These are phyloP conservation scores for Rhingia rostrata DNA, from an alignment of 2,888 invertebrate genomes.

Conservation along the genomic window DNA sequence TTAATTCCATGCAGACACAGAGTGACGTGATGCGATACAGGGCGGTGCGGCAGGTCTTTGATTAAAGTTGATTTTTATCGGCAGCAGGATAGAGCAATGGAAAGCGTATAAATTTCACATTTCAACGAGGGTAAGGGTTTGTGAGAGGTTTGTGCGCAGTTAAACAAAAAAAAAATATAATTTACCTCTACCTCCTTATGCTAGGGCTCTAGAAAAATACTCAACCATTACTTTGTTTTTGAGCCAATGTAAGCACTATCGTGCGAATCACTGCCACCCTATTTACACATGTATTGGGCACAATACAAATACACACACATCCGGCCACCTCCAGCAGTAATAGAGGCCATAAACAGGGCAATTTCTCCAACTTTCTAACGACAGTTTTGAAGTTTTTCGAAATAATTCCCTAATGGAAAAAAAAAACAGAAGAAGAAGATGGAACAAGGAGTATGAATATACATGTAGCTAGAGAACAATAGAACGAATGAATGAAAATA, in stretches of 20 bases:
- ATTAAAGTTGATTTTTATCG: constrained; percentile 70
- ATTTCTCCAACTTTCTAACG: constrained; percentile 67
- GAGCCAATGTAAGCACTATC: constrained; percentile 27
- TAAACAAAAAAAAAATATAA: constrained; percentile 15
- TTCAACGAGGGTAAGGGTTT: constrained; percentile 14
- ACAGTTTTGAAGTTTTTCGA: constrained; percentile 66
- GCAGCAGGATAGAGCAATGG: constrained; percentile 17
- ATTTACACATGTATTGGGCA: not conserved
- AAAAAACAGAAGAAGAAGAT: constrained; percentile 1
- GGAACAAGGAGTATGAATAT: constrained; percentile 1
- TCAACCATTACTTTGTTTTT: constrained; percentile 42
- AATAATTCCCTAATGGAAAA: constrained; percentile 47
- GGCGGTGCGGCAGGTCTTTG: constrained; percentile 26
- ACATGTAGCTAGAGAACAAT: not conserved
- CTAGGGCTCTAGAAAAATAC: too few relatives aligned
- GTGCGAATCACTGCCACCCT: constrained; percentile 25
- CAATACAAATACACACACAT: constrained; percentile 2
- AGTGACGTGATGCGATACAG: not conserved
- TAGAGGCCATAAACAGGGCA: constrained; percentile 61
- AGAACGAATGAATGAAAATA: not conserved
- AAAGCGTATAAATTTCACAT: constrained; percentile 38
- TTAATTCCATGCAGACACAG: constrained; percentile 51
- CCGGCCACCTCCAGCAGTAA: not conserved
- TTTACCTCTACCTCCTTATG: too few relatives aligned
- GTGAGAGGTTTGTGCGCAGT: not conserved